A percentile compares a stretch with the other conserved stretches of the same genome.
phyloP scores from a whole-genome alignment of 2,888 invertebrate genomes.

The Archaeoteleia sp. region DNA sequence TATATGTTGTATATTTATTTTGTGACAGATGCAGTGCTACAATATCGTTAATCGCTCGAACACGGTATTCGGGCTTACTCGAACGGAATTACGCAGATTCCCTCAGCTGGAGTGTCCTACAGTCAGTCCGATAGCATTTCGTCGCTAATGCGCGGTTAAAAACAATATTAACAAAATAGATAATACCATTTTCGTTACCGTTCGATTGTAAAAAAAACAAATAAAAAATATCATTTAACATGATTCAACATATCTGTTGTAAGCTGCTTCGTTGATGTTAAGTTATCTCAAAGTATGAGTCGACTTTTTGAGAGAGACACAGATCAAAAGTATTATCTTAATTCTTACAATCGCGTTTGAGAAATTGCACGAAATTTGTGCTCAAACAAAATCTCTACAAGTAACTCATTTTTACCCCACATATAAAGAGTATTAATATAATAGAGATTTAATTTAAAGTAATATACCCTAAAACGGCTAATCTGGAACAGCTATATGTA shows the following conservation, averaged over 20 bases:
- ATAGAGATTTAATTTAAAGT: no score
- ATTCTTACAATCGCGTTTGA: no score
- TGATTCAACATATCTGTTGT: not conserved
- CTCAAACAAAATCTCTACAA: no score
- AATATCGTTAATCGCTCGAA: not conserved
- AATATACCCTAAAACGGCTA: no score
- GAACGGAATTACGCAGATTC: conserved; percentile 50
- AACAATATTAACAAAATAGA: conserved; percentile 58
- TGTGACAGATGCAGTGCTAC: no score
- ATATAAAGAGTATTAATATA: no score
- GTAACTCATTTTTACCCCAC: no score
- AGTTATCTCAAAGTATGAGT: no score
- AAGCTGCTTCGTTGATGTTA: no score
- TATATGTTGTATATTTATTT: no score
- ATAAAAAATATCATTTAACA: conserved; percentile 25
- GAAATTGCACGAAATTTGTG: no score
- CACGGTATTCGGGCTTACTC: conserved; percentile 6
- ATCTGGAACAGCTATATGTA: no score
- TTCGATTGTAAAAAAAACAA: conserved; percentile 21
- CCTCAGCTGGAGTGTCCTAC: conserved; percentile 52
- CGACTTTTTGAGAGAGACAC: not conserved
- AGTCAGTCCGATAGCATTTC: conserved; percentile 58
- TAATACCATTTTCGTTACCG: conserved; percentile 36
- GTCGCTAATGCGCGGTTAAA: conserved; percentile 51
- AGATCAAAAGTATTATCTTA: not conserved